Evolutionary conservation across 1,140 invertebrate genomes (phyloP).

Genomic region (Dysdera silvatica): DNA sequence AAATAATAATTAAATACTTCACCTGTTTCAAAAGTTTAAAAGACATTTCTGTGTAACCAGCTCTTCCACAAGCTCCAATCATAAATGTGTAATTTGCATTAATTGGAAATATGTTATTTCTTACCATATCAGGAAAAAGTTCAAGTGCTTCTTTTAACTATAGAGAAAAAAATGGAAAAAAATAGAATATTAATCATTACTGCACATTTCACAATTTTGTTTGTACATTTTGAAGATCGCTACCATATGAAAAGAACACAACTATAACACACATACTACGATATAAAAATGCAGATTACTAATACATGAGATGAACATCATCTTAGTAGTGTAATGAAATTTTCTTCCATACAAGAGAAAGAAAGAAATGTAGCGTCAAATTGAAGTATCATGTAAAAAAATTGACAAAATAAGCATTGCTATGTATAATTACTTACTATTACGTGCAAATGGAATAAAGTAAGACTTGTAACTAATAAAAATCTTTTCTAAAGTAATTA

Average conservation of each 20-base stretch:
- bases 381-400: too few species aligned
- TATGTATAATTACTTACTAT: too few species aligned
- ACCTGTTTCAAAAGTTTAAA: slow-evolving; percentile 67
- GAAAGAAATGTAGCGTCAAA: too few species aligned
- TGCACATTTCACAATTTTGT: background rate
- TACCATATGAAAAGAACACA: background rate
- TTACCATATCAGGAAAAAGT: slow-evolving; percentile 64
- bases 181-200: background rate
- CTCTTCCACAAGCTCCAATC: slow-evolving; percentile 65
- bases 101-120: slow-evolving; percentile 67
- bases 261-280: background rate
- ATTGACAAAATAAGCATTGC: too few species aligned
- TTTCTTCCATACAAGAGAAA: too few species aligned
- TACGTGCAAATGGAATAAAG: too few species aligned
- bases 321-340: too few species aligned
- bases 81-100: slow-evolving; percentile 70
- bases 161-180: background rate
- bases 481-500: too few species aligned
- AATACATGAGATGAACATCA: too few species aligned
- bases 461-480: too few species aligned
- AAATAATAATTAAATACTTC: too few species aligned
- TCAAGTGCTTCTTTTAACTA: slow-evolving; percentile 57
- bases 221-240: background rate
- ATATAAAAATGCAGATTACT: background rate
- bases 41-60: slow-evolving; percentile 73